phyloP scores from a whole-genome alignment of 2,888 invertebrate species.

The Patella pellucida region DNA sequence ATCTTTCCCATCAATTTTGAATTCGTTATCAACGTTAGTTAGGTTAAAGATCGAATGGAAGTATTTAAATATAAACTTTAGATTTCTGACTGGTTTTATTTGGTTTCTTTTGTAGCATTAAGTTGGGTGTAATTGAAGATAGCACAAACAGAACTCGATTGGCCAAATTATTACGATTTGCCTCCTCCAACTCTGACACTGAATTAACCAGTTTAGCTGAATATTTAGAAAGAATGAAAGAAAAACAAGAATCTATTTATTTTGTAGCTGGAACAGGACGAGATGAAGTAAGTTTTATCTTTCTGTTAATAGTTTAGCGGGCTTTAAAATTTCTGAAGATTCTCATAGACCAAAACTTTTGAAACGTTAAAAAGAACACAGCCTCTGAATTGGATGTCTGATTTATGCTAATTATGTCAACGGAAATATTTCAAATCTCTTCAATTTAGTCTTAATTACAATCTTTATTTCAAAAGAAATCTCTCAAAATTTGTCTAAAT shows the following conservation, averaged over 20 bases:
- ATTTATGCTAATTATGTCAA: too few relatives aligned
- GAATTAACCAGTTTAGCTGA: constrained; percentile 83
- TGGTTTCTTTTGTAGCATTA: constrained; percentile 77
- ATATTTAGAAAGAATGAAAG: constrained; percentile 95
- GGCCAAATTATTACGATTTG: constrained; percentile 93
- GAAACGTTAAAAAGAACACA: too few relatives aligned
- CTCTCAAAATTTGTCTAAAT: too few relatives aligned
- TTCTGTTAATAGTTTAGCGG: too few relatives aligned
- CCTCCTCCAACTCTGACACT: constrained; percentile 79
- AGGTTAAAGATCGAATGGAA: too few relatives aligned
- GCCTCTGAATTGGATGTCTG: too few relatives aligned
- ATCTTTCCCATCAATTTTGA: background rate
- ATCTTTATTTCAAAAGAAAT: too few relatives aligned
- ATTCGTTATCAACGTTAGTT: background rate
- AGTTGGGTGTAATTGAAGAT: constrained; percentile 97
- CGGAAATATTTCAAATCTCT: too few relatives aligned
- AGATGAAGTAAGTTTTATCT: constrained; percentile 76
- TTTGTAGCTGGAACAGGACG: constrained; percentile 93
- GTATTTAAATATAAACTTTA: background rate
- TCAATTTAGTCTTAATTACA: too few relatives aligned
- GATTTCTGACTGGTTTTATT: background rate
- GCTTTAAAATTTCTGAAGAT: too few relatives aligned
- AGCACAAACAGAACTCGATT: constrained; percentile 94
- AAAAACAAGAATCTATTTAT: constrained; percentile 93
- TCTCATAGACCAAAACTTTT: too few relatives aligned